phyloP scores from a whole-genome alignment of 2,797 vertebrate species.

The Squalus acanthias region DNA sequence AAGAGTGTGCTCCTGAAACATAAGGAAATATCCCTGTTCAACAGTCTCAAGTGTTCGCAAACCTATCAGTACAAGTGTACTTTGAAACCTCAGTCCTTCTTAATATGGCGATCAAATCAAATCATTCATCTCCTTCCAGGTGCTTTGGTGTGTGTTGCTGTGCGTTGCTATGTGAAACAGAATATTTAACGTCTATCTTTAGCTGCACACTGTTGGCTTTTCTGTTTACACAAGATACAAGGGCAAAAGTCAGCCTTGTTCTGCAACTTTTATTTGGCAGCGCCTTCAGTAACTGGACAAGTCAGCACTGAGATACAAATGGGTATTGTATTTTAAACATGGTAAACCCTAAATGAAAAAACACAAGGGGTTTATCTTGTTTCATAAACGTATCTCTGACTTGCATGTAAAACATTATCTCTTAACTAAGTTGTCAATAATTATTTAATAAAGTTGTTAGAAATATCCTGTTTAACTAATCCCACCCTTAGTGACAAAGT shows the following conservation, averaged over 20 bases:
- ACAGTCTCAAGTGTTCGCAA: background rate
- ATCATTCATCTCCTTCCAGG: background rate
- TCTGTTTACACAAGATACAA: constrained; percentile 30
- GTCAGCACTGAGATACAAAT: constrained; percentile 42
- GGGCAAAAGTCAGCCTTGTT: constrained; percentile 30
- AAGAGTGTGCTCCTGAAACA: background rate
- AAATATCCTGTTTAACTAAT: background rate
- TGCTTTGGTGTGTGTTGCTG: background rate
- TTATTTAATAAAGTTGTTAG: background rate
- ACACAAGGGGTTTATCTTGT: background rate
- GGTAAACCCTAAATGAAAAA: background rate
- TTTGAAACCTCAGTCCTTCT: background rate
- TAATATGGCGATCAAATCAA: background rate
- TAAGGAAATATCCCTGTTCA: background rate
- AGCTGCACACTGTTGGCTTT: constrained; percentile 15
- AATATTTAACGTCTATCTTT: background rate
- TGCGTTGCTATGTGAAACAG: constrained; percentile 39
- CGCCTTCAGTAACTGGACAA: constrained; percentile 39
- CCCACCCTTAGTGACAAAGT: background rate
- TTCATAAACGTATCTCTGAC: background rate
- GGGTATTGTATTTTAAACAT: constrained; percentile 14
- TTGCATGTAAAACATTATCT: background rate
- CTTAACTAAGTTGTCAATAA: constrained; percentile 10
- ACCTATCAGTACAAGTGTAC: background rate
- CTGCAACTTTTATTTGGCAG: constrained; percentile 29